Evolutionary conservation across 2,113 vertebrate genomes (phyloP), one percentile per base, ranked within the genome.

Genomic region (Megaleporinus macrocephalus): DNA sequence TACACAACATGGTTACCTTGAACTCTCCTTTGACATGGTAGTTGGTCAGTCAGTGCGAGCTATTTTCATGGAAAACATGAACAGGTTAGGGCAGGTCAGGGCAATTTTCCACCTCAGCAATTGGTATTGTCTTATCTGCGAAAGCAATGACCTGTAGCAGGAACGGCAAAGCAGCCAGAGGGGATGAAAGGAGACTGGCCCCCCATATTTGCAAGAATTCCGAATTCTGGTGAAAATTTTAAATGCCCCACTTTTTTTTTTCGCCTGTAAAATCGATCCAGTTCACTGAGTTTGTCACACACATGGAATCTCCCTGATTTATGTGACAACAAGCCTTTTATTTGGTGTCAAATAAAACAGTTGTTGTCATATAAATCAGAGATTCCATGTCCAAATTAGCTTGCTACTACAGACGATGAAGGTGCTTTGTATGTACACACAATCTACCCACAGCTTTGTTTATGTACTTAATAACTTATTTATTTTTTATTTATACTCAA

Each of bases 61-160:
- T 88, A 68, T 83, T 88, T 85, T 84, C 82, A 73, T 82, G 83
- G 80, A 87, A 92, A 92, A 85, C 62, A 85, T 86, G 91, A 91
- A 85, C 85, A 68, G 76, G 86, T 80, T 80, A 0, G 3, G 26
- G 36, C 76, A 66, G 55, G 77, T 86, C 83, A 80, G 68, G 70
- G 79, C 74, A 77, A 79, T 85, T 90, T 91, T 81, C 85, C 87
- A 83, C 73, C 70, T 85, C 65, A 71, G 68, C 62, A 44, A 84
- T 26, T 14, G 0, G 29, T 86, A 85, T 80, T 80, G 59, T 86
- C 82, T 86, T 87, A 71, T 88, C 77, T 81, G 81, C 47, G 3
- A 33, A 79, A 63, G 72, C 82, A 78, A 41, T 76, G 77, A 87
- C 80, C 72, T 73, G 62, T 76, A 83, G 75, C 74, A 84, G 78